Percentiles rank a stretch among this genome's conserved stretches.
Evolutionary conservation across 2,797 vertebrate genomes (phyloP).

Genomic region (Pitangus sulphuratus): DNA sequence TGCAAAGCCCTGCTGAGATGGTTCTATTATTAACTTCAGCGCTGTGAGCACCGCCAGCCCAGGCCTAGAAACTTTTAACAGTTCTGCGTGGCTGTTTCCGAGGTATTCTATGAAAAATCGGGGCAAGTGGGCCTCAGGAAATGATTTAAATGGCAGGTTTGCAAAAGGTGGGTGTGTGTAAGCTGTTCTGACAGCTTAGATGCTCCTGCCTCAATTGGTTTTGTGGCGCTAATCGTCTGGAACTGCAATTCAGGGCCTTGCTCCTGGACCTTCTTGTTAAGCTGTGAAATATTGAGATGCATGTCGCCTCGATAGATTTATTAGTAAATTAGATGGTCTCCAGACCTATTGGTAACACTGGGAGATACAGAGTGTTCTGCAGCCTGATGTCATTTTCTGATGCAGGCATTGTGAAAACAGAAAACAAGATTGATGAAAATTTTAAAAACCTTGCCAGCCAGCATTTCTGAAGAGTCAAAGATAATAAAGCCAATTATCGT

Average conservation of each 20-base stretch:
- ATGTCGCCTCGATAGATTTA: background rate
- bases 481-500: conserved; percentile 69
- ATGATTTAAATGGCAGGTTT: conserved; percentile 19
- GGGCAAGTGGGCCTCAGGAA: background rate
- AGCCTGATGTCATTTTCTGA: conserved; percentile 9
- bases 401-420: conserved; percentile 29
- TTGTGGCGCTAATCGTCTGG: background rate
- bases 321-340: conserved; percentile 38
- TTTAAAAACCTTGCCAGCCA: conserved; percentile 57
- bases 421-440: conserved; percentile 68
- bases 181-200: conserved; percentile 36
- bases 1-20: background rate
- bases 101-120: background rate
- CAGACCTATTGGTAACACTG: background rate
- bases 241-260: background rate
- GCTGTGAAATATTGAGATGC: background rate
- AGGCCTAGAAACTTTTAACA: background rate
- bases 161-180: background rate
- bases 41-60: fast-evolving
- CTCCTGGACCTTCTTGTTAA: background rate
- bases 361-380: background rate
- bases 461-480: conserved; percentile 70
- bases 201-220: background rate
- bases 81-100: background rate
- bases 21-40: background rate